Evolutionary conservation across 2,888 invertebrate species (phyloP), one percentile per base, ranked within the genome.

Genomic region (Pseudococcus viburni): DNA sequence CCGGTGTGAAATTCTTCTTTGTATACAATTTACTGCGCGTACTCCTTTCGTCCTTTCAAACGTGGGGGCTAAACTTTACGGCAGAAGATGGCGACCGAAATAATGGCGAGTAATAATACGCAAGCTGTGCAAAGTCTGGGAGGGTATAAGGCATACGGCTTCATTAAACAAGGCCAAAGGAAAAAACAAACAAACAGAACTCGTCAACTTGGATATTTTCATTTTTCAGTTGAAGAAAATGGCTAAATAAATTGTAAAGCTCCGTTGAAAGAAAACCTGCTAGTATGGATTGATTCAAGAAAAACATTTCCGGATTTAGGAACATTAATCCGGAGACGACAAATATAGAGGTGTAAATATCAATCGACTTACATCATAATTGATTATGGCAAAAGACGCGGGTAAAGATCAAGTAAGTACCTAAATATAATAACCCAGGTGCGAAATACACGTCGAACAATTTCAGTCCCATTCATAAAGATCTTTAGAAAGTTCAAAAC

Each of bases 1-100:
- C 51, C 84, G 80, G 80, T 80, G 26, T 80, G 84, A 51, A 84
- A 84, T 84, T 84, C 48, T 64, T 85, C 85, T 85, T 59, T 19
- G 46, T 59, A 85, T 8, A 26, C 33, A 33, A 85, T 39, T 59
- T 46, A n/a, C 80, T 42, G 4, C n/a, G 39, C 59, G 22, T 11
- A 59, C 33, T 55, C 26, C 59, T 85, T 64, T 85, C 19, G 9
- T 59, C 11, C 12, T 17, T 46, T 11, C 46, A 46, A 12, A 11
- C 46, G 12, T 1, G 1, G 5, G 1, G 46, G 46, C 46, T 12
- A 2, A 46, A 46, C 46, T 46, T 46, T 46, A 46, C 12, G 1
- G 46, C 12, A 11, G 46, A 46, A 46, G 9, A 46, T 8, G 55
- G 55, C 15, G 11, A 15, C 26, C 55, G 17, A 55, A 55, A 17